Percentiles rank a stretch among this genome's conserved stretches.
phyloP scores from a whole-genome alignment of 2,888 invertebrate species.

The Ophion costatus region DNA sequence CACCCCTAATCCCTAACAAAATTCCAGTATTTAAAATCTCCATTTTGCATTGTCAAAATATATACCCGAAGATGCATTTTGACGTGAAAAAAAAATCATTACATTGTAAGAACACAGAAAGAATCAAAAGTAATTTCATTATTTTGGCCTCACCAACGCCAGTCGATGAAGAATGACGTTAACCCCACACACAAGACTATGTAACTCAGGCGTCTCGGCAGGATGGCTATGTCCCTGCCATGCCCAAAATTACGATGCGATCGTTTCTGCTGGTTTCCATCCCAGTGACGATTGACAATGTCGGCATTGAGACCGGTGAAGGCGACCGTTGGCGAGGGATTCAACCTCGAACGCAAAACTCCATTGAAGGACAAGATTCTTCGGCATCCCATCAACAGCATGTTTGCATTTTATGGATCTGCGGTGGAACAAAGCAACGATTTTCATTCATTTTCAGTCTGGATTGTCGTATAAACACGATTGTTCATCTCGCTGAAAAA shows the following conservation, averaged over 20 bases:
- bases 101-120: background rate
- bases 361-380: constrained; percentile 17
- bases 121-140: background rate
- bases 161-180: constrained; percentile 19
- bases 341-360: constrained; percentile 1
- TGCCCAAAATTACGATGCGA: constrained; percentile 58
- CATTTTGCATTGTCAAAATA: background rate
- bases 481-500: too few species aligned
- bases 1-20: too few species aligned
- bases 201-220: background rate
- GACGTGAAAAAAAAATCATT: background rate
- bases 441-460: background rate
- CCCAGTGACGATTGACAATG: background rate
- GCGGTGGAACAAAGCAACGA: background rate
- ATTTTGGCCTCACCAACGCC: constrained; percentile 47
- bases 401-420: constrained; percentile 46
- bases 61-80: background rate
- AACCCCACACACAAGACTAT: background rate
- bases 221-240: background rate
- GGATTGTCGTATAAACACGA: too few species aligned
- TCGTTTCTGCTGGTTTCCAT: constrained; percentile 37
- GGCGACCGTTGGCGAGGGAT: background rate
- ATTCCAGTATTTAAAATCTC: too few species aligned
- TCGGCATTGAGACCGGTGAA: background rate
- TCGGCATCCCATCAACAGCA: constrained; percentile 52